phyloP scores from a whole-genome alignment of 1,140 invertebrate species.

The Aphelenchoides fujianensis region DNA sequence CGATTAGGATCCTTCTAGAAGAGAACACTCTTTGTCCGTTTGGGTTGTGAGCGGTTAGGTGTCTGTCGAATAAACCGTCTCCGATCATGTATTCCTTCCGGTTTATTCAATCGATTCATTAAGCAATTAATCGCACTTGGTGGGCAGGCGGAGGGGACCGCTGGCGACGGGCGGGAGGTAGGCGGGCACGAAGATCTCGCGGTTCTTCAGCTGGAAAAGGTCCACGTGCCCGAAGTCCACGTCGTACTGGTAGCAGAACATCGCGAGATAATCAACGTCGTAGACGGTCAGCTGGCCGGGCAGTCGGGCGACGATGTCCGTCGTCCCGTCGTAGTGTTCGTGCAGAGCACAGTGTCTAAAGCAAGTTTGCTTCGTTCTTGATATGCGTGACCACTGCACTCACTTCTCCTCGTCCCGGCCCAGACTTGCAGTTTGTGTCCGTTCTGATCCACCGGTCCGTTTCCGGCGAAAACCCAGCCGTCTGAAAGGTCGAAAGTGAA shows the following conservation, averaged over 20 bases:
- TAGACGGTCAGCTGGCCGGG: constrained; percentile 3
- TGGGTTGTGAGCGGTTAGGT: background rate
- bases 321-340: constrained; percentile 18
- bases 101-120: constrained; percentile 6
- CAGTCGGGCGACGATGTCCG: constrained; percentile 17
- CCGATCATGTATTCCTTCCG: background rate
- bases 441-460: constrained; percentile 11
- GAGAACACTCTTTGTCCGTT: background rate
- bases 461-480: constrained; percentile 18
- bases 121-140: constrained; percentile 6
- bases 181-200: constrained; percentile 3
- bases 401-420: constrained; percentile 19
- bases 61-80: constrained; percentile 10
- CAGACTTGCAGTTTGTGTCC: constrained; percentile 19
- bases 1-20: background rate
- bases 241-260: constrained; percentile 20
- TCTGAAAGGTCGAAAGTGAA: constrained; percentile 5
- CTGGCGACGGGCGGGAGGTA: constrained; percentile 6
- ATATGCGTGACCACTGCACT: too few relatives aligned
- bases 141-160: background rate
- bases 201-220: background rate
- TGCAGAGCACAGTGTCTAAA: constrained; percentile 22
- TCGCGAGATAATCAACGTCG: constrained; percentile 13
- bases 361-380: background rate
- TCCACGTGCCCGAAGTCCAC: constrained; percentile 21